Percentiles rank a stretch among this genome's conserved stretches.
These are phyloP conservation scores for Olivierus martensii DNA, from an alignment of 1,140 invertebrate genomes.

Conservation along the genomic window DNA sequence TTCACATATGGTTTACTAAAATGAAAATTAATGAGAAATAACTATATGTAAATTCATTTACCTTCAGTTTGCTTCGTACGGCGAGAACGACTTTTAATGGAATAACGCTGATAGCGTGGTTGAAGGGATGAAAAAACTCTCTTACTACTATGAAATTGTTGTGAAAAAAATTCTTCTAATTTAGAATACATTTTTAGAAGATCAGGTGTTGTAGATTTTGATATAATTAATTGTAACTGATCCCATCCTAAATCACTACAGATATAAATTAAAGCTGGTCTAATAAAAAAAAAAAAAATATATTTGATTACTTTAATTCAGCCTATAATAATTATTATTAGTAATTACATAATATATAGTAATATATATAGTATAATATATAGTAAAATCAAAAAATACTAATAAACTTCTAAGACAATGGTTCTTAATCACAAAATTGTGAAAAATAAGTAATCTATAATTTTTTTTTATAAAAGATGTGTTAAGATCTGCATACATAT, in stretches of 20 bases:
- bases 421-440: too few relatives aligned
- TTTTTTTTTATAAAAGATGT: too few relatives aligned
- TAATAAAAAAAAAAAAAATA: slow-evolving; percentile 25
- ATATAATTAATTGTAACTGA: slow-evolving; percentile 89
- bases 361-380: too few relatives aligned
- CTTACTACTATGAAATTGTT: slow-evolving; percentile 87
- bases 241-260: slow-evolving; percentile 89
- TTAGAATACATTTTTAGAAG: slow-evolving; percentile 92
- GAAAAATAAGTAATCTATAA: too few relatives aligned
- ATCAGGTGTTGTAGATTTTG: slow-evolving; percentile 89
- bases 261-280: slow-evolving; percentile 80
- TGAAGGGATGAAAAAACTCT: slow-evolving; percentile 65
- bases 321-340: too few relatives aligned
- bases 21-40: too few relatives aligned
- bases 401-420: too few relatives aligned
- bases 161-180: slow-evolving; percentile 90
- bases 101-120: slow-evolving; percentile 30
- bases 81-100: slow-evolving; percentile 10
- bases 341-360: too few relatives aligned
- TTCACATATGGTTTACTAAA: too few relatives aligned
- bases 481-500: too few relatives aligned
- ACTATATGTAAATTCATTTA: background rate
- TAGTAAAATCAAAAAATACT: too few relatives aligned
- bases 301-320: too few relatives aligned
- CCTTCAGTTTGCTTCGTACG: slow-evolving; percentile 13